Base-by-base conservation (phyloP, 2,797 vertebrate genomes). In the Leptodactylus fallax region DNA sequence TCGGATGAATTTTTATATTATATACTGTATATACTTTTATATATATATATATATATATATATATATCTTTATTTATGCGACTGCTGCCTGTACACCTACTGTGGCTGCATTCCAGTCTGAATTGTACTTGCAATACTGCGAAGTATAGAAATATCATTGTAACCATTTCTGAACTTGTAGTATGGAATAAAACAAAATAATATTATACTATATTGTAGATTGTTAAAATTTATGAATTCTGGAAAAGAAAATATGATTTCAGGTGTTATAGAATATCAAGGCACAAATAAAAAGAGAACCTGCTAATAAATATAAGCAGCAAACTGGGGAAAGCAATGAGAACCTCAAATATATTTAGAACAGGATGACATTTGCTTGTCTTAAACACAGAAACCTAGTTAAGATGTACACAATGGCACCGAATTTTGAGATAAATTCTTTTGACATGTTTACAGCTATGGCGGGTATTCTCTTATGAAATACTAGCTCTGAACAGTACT, bases 361-460 rank as follows among this genome's bases (percentile, higher is more conserved):
- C 45, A 14, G 25, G 23, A 23, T 65, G 49, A 49, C 61, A 71
- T 56, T 21, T 77, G 10, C 72, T 51, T 58, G 51, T 60, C 14
- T 58, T 19, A 12, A 55, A 47, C 19, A 60, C 17, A 80, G 51
- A 72, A 65, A 60, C n/a, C 51, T 55, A 77, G 85, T 76, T 27
- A 77, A 82, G 79, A 87, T 65, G 49, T 82, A 76, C 69, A 82
- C 47, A 65, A 76, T 83, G 65, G n/a, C 49, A 83, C 49, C 14
- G n/a, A n/a, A 78, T 47, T 87, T 78, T 82, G 53, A 82, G 79
- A 72, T 60, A 51, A 60, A 74, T 87, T 80, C 69, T 87, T 87
- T 78, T 87, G 86, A 78, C 86, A 56, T 83, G 80, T 87, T 87
- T 87, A 87, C 60, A 67, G 71, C 86, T 78, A 67, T 78, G 61